Base-by-base conservation (phyloP, 1,140 invertebrate genomes). In the Rhopalosiphum padi region DNA sequence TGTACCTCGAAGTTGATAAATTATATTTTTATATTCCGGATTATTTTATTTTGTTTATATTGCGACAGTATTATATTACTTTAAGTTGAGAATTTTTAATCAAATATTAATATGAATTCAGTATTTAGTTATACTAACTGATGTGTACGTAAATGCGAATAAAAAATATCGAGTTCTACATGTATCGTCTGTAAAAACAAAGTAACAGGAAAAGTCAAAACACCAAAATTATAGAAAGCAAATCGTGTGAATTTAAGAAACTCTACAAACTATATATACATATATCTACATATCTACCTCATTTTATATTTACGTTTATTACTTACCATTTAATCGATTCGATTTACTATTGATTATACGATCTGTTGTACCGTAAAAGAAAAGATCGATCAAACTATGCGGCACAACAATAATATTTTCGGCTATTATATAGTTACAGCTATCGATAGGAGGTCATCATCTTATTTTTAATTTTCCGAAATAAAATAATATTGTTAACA, bases 201-300 rank as follows among this genome's bases (percentile, higher is more conserved):
- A 68, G n/a, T 68, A n/a, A n/a, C 60, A n/a, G 1, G 15, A 68
- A 68, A 68, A 68, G 15, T 68, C 4, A 68, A 68, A 68, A n/a
- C n/a, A 68, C 4, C 30, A 68, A 68, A 68, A 68, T 15, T 68
- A 68, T 68, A 15, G 60, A 68, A 68, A 68, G 60, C 30, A 68
- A 68, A 68, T 68, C 60, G 60, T 68, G 60, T n/a, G 60, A 68
- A 68, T n/a, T 68, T 68, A 68, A n/a, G 60, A 68, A 68, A n/a
- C 30, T 68, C 30, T 15, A 68, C 60, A 18, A 68, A 68, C 11
- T 68, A 68, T 18, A n/a, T 60, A 25, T 51, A 4, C 6, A 23
- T 68, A 68, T 18, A n/a, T 60, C 8, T 51, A 4, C 6, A 23
- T 11, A 51, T 51, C 48, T 51, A 51, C 11, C 30, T 30, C 25